These are phyloP conservation scores for Parotocinclus haroldoi DNA, from an alignment of 2,797 vertebrate species.

Conservation along the genomic window DNA sequence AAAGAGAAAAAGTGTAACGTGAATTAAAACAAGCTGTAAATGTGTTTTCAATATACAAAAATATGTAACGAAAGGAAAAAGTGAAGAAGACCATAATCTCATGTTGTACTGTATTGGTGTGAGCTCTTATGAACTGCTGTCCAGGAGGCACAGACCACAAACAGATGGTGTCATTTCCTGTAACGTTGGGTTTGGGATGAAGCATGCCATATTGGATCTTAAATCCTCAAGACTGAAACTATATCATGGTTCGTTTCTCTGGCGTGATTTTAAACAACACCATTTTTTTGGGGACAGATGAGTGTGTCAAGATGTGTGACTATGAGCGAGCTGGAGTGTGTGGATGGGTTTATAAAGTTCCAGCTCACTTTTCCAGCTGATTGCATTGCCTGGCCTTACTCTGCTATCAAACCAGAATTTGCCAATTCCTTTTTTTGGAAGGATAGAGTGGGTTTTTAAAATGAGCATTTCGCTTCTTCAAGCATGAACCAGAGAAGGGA, in stretches of 20 bases:
- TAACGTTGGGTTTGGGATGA: conserved; percentile 12
- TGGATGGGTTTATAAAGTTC: conserved; percentile 11
- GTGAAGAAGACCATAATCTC: not conserved
- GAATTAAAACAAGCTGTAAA: too few species aligned
- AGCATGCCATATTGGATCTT: conserved; percentile 5
- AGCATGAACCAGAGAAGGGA: not conserved
- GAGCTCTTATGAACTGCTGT: not conserved
- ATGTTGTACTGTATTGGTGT: not conserved
- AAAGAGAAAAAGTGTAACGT: too few species aligned
- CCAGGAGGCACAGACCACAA: conserved; percentile 3
- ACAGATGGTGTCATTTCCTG: conserved; percentile 10
- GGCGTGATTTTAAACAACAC: conserved; percentile 12
- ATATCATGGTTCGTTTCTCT: conserved; percentile 9
- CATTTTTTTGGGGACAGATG: conserved; percentile 6
- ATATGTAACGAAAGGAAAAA: not conserved
- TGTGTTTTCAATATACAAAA: too few species aligned
- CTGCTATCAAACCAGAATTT: conserved; percentile 4
- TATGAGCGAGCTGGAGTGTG: not conserved
- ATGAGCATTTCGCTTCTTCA: not conserved
- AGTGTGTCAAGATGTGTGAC: not conserved
- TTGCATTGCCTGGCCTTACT: not conserved
- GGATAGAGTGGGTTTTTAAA: not conserved
- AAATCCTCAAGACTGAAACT: conserved; percentile 8
- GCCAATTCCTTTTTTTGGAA: not conserved
- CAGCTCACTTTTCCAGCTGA: conserved; percentile 14